phyloP scores from a whole-genome alignment of 2,797 vertebrate species.

The Clarias fuscus region DNA sequence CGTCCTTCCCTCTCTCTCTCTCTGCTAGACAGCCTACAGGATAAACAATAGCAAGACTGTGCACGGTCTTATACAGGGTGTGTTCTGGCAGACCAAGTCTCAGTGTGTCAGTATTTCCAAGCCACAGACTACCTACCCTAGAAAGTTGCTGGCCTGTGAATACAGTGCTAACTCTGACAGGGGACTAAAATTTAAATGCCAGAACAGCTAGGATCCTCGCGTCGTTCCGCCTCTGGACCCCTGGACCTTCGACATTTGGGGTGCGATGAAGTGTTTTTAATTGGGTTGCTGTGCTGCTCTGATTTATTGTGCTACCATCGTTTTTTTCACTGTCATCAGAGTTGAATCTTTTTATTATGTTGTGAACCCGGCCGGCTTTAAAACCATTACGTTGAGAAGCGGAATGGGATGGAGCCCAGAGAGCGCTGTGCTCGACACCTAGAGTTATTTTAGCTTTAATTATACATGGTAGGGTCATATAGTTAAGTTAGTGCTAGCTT shows the following conservation, averaged over 20 bases:
- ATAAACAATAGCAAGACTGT: slow-evolving; percentile 38
- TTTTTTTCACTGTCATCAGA: slow-evolving; percentile 26
- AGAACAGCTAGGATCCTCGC: slow-evolving; percentile 30
- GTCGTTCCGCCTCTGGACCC: background rate
- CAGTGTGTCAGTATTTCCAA: slow-evolving; percentile 25
- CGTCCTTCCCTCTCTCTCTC: background rate
- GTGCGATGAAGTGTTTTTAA: slow-evolving; percentile 6
- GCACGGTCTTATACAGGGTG: slow-evolving; percentile 31
- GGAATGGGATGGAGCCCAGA: background rate
- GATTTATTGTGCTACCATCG: slow-evolving; percentile 22
- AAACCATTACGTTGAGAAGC: slow-evolving; percentile 5
- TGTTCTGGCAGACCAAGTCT: slow-evolving; percentile 7
- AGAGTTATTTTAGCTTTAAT: slow-evolving; percentile 28
- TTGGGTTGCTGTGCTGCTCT: background rate
- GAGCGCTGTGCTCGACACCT: background rate
- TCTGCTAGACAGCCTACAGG: slow-evolving; percentile 37
- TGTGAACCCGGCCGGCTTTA: slow-evolving; percentile 18
- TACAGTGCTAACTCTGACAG: slow-evolving; percentile 19
- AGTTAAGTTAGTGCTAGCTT: background rate
- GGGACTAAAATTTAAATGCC: slow-evolving; percentile 31
- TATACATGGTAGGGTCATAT: slow-evolving; percentile 1
- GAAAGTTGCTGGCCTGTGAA: slow-evolving; percentile 13
- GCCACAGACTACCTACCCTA: slow-evolving; percentile 13
- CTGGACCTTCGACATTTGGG: slow-evolving; percentile 18
- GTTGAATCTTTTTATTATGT: slow-evolving; percentile 11